A percentile compares a stretch with the other conserved stretches of the same genome.
phyloP scores from a whole-genome alignment of 2,888 invertebrate genomes.

The Atrina japonica region DNA sequence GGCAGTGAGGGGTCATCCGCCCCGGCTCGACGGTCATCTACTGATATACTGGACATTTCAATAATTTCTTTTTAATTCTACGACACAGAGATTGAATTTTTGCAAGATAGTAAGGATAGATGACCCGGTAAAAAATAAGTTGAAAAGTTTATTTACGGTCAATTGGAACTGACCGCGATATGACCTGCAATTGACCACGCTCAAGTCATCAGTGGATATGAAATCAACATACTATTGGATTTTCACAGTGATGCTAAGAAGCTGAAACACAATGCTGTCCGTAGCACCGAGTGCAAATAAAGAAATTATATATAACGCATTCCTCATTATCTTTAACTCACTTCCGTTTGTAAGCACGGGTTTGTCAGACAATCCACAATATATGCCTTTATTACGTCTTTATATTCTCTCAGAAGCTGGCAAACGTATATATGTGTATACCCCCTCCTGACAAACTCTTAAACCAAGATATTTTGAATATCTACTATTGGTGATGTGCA shows the following conservation, averaged over 20 bases:
- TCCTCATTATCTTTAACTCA: too few relatives aligned
- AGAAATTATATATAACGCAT: too few relatives aligned
- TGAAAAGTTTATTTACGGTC: slow-evolving; percentile 50
- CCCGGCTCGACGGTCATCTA: slow-evolving; percentile 26
- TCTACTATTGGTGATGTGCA: slow-evolving; percentile 22
- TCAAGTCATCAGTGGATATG: slow-evolving; percentile 33
- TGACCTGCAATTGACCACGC: slow-evolving; percentile 42
- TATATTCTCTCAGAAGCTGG: too few relatives aligned
- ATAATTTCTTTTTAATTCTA: neutral
- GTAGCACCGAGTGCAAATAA: too few relatives aligned
- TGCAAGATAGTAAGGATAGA: slow-evolving; percentile 17
- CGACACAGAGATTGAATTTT: too few relatives aligned
- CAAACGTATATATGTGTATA: neutral
- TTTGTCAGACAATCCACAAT: too few relatives aligned
- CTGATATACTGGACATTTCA: slow-evolving; percentile 19
- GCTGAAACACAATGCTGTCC: too few relatives aligned
- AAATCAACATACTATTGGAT: slow-evolving; percentile 29
- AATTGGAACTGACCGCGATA: slow-evolving; percentile 40
- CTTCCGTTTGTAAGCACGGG: too few relatives aligned
- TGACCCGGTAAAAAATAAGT: slow-evolving; percentile 43
- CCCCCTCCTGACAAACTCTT: slow-evolving; percentile 12
- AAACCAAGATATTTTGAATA: slow-evolving; percentile 8
- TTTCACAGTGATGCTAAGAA: slow-evolving; percentile 9
- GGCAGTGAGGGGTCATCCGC: slow-evolving; percentile 43
- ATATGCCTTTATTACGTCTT: too few relatives aligned